Evolutionary conservation across 2,888 invertebrate genomes (phyloP), one percentile per base, ranked within the genome.

Genomic region (Ganaspis brasiliensis): DNA sequence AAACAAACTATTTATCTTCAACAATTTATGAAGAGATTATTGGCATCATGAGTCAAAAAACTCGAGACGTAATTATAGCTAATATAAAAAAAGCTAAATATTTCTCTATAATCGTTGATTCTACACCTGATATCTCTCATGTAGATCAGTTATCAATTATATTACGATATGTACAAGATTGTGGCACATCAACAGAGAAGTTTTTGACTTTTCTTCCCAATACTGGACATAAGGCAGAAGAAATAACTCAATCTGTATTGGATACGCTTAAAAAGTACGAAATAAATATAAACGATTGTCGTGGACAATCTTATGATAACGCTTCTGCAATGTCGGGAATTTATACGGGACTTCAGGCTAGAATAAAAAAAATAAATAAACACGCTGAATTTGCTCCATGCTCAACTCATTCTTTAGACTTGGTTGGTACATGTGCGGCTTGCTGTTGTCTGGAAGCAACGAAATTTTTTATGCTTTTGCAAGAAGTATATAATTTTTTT

Each of bases 271-370:
- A 71, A 16, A 49, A 76, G 21, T 75, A 71, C 21, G 37, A 76
- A 72, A 77, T 83, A 21, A 79, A 84, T 49, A 82, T 85, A 16
- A 81, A 59, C 55, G 74, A 83, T 49, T 83, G 80, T 73, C 56
- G 81, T 31, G 83, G 83, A 26, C 81, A 82, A 81, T 75, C 73
- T 40, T 84, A 81, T 75, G 84, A 84, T 72, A 85, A 81, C 80
- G 83, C 83, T n/a, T 63, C 72, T 37, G 83, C 84, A 75, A 85
- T 84, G 83, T 77, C 81, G 55, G 83, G 82, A 19, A 67, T 56
- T 59, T 83, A 83, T 73, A 80, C 70, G 71, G 82, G 81, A 35
- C 56, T 86, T 35, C 82, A 85, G 79, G 77, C 79, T 16, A 76
- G 78, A 77, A 82, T 86, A 35, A 83, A 82, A 40, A 63, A 79